Percentiles rank a stretch among this genome's conserved stretches.
Conservation (phyloP, 2,888 invertebrate species). For the Agrochola lota region DNA sequence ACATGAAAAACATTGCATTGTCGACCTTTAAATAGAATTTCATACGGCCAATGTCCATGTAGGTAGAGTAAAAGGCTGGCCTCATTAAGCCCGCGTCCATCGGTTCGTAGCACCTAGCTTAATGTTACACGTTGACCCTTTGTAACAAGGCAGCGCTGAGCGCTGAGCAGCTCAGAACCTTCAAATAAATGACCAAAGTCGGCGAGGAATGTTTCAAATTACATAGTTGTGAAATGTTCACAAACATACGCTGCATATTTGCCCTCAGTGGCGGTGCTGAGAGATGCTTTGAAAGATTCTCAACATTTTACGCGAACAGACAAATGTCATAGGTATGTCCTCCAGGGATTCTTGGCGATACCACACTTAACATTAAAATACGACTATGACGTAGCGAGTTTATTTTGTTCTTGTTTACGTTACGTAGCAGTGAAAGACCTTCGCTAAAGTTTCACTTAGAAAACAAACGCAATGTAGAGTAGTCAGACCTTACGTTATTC, state of each 20-base stretch:
- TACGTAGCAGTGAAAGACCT: slow-evolving; percentile 30
- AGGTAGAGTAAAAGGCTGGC: slow-evolving; percentile 3
- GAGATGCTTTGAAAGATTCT: slow-evolving; percentile 78
- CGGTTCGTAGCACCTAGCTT: slow-evolving; percentile 4
- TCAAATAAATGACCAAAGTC: slow-evolving; percentile 68
- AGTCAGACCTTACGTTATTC: not conserved
- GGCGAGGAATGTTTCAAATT: slow-evolving; percentile 69
- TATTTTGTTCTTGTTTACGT: slow-evolving; percentile 54
- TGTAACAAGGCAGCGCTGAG: slow-evolving; percentile 23
- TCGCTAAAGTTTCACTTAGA: slow-evolving; percentile 39
- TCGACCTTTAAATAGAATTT: slow-evolving; percentile 17
- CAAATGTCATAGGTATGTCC: slow-evolving; percentile 62
- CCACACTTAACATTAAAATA: slow-evolving; percentile 59
- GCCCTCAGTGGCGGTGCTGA: slow-evolving; percentile 59
- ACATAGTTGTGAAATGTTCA: slow-evolving; percentile 74
- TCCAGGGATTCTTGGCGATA: slow-evolving; percentile 56
- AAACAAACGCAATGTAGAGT: slow-evolving; percentile 25
- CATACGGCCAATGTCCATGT: slow-evolving; percentile 13
- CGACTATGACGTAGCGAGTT: slow-evolving; percentile 37
- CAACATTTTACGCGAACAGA: slow-evolving; percentile 69
- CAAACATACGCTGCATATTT: slow-evolving; percentile 71
- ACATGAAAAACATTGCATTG: slow-evolving; percentile 24
- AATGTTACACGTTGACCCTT: slow-evolving; percentile 24
- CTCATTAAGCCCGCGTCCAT: slow-evolving; percentile 4
- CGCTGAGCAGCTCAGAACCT: slow-evolving; percentile 39